Evolutionary conservation across 2,113 vertebrate species (phyloP), one percentile per base, ranked within the genome.

Genomic region (Forbesichthys agassizii): DNA sequence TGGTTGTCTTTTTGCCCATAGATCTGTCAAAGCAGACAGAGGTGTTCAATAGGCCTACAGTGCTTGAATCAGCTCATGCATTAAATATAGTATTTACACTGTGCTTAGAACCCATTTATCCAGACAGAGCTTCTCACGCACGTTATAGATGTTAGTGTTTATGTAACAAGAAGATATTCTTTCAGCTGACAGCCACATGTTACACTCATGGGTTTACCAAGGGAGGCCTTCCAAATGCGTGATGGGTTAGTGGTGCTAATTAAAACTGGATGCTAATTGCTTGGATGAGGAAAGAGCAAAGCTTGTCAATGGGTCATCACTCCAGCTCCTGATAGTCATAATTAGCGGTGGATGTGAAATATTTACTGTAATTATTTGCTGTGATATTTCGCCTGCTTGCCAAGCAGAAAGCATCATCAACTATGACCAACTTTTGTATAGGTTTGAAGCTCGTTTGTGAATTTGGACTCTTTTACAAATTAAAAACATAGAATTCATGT

Each of bases 331-430:
- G 64, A 62, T 42, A 0, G 36, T 9, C 53, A 59, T 76, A 78
- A 86, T 84, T 81, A 61, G 59, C 33, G 66, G 57, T 51, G n/a
- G 18, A 63, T 49, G 69, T 72, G 48, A 70, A 74, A 14, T 81
- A 67, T 82, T 77, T 79, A 47, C 71, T 62, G 14, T 61, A n/a
- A 42, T 42, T 59, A 36, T 75, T 69, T 69, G 1, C 18, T 48
- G 16, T 48, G 11, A 76, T 66, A 66, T 72, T 73, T 42, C 7
- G 36, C 36, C 36, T 6, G 36, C 36, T 8, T 42, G 36, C 36
- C 36, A 42, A 42, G 36, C 27, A 53, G 48, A 12, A 61, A 10
- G 58, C 36, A 27, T 33, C 64, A 78, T 36, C 20, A 33, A 71
- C 69, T 71, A 27, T 27, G 61, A 48, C 52, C 68, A 59, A 69